phyloP scores from a whole-genome alignment of 2,113 vertebrate genomes.

The Rhea pennata region DNA sequence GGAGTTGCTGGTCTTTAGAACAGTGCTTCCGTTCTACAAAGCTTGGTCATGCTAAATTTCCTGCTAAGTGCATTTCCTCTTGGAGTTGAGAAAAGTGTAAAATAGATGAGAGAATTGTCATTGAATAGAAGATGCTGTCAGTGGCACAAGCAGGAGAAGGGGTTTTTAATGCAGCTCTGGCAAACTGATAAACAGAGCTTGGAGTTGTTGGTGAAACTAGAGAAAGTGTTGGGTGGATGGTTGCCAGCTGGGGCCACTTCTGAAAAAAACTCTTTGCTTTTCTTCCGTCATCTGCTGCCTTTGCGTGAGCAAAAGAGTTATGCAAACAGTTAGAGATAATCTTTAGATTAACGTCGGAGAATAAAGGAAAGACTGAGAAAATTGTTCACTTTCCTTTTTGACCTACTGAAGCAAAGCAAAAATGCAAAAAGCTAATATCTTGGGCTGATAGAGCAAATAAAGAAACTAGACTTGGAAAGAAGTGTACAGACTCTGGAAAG shows the following conservation, averaged over 20 bases:
- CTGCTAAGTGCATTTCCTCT: background rate
- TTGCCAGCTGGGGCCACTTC: conserved; percentile 35
- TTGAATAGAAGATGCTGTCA: background rate
- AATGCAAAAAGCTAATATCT: background rate
- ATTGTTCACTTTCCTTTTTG: background rate
- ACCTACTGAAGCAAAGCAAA: conserved; percentile 15
- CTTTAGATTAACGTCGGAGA: conserved; percentile 8
- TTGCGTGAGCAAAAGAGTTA: background rate
- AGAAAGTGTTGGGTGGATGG: conserved; percentile 24
- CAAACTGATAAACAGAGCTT: conserved; percentile 21
- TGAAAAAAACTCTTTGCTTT: conserved; percentile 35
- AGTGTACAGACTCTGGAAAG: background rate
- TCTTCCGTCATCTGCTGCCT: background rate
- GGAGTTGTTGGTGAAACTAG: conserved; percentile 44
- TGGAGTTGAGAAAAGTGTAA: background rate
- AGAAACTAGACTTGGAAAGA: background rate
- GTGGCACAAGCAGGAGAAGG: background rate
- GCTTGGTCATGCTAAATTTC: background rate
- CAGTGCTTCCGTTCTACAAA: background rate
- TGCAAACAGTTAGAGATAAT: conserved; percentile 34
- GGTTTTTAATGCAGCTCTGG: background rate
- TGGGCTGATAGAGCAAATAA: background rate
- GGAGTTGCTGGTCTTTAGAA: background rate
- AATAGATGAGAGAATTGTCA: conserved; percentile 4
- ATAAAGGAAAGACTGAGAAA: background rate